Evolutionary conservation across 2,888 invertebrate genomes (phyloP).

Genomic region (Cremastobaeus sp.): DNA sequence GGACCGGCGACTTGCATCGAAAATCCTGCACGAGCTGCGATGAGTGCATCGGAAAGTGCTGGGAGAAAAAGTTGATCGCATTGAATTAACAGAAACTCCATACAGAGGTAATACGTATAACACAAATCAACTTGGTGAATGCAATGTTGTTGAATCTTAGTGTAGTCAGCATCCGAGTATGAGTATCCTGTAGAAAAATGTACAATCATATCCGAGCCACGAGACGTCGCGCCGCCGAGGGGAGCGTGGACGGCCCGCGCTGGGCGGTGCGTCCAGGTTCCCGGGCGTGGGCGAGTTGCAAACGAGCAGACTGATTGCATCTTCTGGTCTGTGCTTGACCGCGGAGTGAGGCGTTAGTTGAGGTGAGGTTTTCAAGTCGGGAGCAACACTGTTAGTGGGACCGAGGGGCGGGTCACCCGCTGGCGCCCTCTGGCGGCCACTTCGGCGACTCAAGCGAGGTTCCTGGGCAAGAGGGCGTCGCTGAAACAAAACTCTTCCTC

Average conservation of each 20-base stretch:
- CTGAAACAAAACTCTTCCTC: conserved; percentile 36
- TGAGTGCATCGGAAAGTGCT: conserved; percentile 43
- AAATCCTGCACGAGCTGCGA: conserved; percentile 35
- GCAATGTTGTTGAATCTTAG: conserved; percentile 36
- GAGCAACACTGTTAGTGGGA: too few species aligned
- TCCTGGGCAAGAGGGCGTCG: too few species aligned
- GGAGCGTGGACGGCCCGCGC: too few species aligned
- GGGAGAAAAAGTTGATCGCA: conserved; percentile 70
- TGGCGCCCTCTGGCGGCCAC: too few species aligned
- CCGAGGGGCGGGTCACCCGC: too few species aligned
- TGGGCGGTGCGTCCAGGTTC: too few species aligned
- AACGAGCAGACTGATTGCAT: too few species aligned
- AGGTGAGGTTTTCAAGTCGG: too few species aligned
- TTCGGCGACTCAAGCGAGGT: too few species aligned
- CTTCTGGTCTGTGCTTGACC: too few species aligned
- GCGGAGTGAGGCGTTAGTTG: too few species aligned
- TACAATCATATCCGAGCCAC: conserved; percentile 82
- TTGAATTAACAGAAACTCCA: conserved; percentile 57
- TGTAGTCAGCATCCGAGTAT: conserved; percentile 72
- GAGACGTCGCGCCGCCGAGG: conserved; percentile 65
- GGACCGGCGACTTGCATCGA: not conserved
- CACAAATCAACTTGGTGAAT: not conserved
- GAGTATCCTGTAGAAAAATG: conserved; percentile 80
- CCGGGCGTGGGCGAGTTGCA: too few species aligned
- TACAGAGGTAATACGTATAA: conserved; percentile 15